phyloP scores from a whole-genome alignment of 2,888 invertebrate genomes.

The Bombylius major region DNA sequence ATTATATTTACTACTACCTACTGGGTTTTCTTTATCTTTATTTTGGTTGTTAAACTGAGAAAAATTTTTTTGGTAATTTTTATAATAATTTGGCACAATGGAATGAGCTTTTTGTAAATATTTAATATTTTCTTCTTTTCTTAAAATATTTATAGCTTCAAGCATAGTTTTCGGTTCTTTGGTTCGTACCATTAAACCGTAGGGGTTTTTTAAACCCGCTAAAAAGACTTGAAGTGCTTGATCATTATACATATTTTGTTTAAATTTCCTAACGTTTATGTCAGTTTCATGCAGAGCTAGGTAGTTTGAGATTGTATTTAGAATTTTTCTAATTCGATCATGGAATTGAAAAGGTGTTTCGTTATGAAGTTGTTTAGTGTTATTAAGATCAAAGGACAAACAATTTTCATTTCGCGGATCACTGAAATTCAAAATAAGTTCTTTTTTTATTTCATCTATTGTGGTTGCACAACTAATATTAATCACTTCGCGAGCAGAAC shows the following conservation, averaged over 20 bases:
- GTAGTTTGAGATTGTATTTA: conserved; percentile 7
- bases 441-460: not conserved
- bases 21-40: too few species aligned
- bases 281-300: not conserved
- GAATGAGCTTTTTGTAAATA: conserved; percentile 1
- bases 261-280: conserved; percentile 1
- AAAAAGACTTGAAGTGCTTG: too few species aligned
- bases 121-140: conserved; percentile 3
- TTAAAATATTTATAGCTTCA: conserved; percentile 3
- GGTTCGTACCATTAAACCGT: conserved; percentile 1
- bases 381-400: not conserved
- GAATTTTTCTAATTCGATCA: conserved; percentile 1
- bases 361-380: conserved; percentile 8
- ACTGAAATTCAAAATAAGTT: not conserved
- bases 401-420: conserved; percentile 1
- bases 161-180: conserved; percentile 1
- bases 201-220: conserved; percentile 3
- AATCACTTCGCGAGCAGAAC: not conserved
- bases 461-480: not conserved
- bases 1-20: too few species aligned
- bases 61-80: not conserved
- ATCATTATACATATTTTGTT: conserved; percentile 5
- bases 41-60: too few species aligned
- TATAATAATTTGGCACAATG: conserved; percentile 4
- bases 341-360: conserved; percentile 4